phyloP scores from a whole-genome alignment of 2,888 invertebrate genomes.

The Hartigia nigra region DNA sequence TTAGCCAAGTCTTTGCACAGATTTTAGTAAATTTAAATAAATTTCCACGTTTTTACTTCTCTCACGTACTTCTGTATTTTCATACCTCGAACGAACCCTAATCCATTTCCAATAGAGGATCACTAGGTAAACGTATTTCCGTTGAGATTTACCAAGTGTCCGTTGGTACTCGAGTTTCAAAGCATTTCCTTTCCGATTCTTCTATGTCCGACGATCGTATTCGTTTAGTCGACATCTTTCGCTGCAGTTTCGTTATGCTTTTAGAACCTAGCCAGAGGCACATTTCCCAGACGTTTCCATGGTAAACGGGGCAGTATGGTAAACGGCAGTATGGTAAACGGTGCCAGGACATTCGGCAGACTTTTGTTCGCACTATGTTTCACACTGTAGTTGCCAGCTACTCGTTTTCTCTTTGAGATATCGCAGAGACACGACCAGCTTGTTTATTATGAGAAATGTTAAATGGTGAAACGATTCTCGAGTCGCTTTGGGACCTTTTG shows the following conservation, averaged over 20 bases:
- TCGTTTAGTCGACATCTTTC: neutral
- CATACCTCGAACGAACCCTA: neutral
- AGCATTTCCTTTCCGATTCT: slow-evolving; percentile 25
- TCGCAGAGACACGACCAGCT: slow-evolving; percentile 26
- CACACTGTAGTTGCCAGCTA: slow-evolving; percentile 10
- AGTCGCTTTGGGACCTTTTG: neutral
- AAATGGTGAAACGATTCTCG: slow-evolving; percentile 10
- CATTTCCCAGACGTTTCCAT: slow-evolving; percentile 39
- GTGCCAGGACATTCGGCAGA: slow-evolving; percentile 10
- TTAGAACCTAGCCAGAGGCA: slow-evolving; percentile 1
- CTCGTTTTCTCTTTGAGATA: slow-evolving; percentile 24
- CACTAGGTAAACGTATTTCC: neutral
- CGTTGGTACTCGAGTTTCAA: slow-evolving; percentile 37
- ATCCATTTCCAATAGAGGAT: neutral
- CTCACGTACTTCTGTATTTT: neutral
- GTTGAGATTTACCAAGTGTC: neutral
- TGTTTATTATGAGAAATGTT: slow-evolving; percentile 15
- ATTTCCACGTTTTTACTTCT: neutral
- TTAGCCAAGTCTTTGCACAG: too few species aligned
- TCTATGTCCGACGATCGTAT: neutral
- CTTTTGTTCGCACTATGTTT: slow-evolving; percentile 25
- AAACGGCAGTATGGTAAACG: slow-evolving; percentile 14
- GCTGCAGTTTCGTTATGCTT: neutral
- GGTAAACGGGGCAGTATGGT: slow-evolving; percentile 26
- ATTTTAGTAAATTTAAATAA: neutral